Percentiles rank a stretch among this genome's conserved stretches.
These are phyloP conservation scores for Eclectus roratus DNA, from an alignment of 2,113 vertebrate species.

Conservation along the genomic window DNA sequence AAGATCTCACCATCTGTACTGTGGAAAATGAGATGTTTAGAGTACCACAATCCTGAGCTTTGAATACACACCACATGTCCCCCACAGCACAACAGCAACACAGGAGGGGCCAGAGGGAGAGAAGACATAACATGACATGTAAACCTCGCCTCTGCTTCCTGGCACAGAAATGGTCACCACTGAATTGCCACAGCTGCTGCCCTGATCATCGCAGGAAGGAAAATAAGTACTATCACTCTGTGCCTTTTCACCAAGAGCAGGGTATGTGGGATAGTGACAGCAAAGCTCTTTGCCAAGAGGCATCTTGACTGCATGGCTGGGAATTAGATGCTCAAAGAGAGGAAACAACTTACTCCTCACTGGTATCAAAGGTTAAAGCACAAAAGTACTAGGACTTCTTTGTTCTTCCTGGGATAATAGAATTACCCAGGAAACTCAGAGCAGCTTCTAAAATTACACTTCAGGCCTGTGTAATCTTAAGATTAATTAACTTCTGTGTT, in stretches of 20 bases:
- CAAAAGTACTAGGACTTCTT: not conserved
- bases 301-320: not conserved
- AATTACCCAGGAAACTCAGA: constrained; percentile 4
- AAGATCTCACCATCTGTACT: not conserved
- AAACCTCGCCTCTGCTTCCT: not conserved
- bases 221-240: fast-evolving
- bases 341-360: not conserved
- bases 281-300: not conserved
- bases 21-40: not conserved
- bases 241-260: not conserved
- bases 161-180: not conserved
- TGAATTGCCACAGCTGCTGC: not conserved
- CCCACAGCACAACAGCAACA: not conserved
- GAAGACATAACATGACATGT: fast-evolving
- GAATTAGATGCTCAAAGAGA: not conserved
- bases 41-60: fast-evolving
- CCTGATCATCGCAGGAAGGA: not conserved
- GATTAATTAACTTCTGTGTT: constrained; percentile 46
- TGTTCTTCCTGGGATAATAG: not conserved
- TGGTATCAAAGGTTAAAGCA: not conserved
- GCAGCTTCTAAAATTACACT: constrained; percentile 31
- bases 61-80: not conserved
- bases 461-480: constrained; percentile 1
- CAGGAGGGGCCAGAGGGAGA: not conserved
- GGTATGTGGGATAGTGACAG: not conserved